Percentiles rank a stretch among this genome's conserved stretches.
Conservation (phyloP, 2,113 vertebrate genomes). For the Lipotes vexillifer region DNA sequence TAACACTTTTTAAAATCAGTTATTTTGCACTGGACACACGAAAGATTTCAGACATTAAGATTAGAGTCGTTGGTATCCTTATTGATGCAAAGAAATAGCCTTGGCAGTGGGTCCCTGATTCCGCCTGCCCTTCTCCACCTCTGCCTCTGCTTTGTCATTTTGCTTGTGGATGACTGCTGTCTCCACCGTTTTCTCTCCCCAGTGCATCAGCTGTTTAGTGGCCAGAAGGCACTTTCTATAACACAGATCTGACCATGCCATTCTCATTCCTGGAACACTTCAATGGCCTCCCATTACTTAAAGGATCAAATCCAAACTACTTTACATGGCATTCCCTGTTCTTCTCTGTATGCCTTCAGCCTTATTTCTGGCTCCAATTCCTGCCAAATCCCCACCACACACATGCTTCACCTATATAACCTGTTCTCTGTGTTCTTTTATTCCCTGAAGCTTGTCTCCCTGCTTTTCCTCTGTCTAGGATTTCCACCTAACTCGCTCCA, state of each 20-base stretch:
- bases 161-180: accelerated
- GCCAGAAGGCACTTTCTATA: not conserved
- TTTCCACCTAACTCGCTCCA: too few relatives aligned
- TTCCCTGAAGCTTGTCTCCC: accelerated
- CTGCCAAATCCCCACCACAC: not conserved
- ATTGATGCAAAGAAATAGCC: not conserved
- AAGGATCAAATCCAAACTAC: not conserved
- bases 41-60: not conserved
- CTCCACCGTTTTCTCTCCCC: not conserved
- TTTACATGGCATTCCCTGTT: not conserved
- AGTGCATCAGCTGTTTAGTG: not conserved
- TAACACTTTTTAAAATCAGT: not conserved
- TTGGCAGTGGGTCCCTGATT: not conserved
- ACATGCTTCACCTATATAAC: accelerated
- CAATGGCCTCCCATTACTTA: not conserved
- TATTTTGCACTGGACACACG: not conserved
- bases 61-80: not conserved
- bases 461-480: not conserved
- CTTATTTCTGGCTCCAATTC: not conserved
- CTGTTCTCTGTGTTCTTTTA: not conserved
- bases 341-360: not conserved
- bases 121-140: accelerated
- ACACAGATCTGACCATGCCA: not conserved
- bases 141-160: too few relatives aligned
- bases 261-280: not conserved